A percentile compares a stretch with the other conserved stretches of the same genome.
phyloP scores from a whole-genome alignment of 2,797 vertebrate genomes.

The Discoglossus pictus region DNA sequence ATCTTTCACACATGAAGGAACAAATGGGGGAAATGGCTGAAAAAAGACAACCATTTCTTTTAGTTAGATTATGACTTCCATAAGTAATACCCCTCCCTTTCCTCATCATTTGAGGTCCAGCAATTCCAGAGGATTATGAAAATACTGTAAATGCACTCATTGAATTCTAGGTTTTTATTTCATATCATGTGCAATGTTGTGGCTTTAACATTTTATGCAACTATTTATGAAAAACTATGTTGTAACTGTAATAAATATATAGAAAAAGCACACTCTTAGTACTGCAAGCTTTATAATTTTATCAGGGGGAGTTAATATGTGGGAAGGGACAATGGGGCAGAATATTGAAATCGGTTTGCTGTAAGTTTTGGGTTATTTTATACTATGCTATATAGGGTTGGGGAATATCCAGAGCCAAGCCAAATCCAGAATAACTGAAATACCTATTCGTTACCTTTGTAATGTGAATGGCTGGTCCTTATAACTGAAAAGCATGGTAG shows the following conservation, averaged over 20 bases:
- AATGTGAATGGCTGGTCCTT: not conserved
- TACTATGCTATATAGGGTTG: too few relatives aligned
- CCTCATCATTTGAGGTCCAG: slow-evolving; percentile 54
- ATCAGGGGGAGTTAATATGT: slow-evolving; percentile 63
- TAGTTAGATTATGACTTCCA: slow-evolving; percentile 55
- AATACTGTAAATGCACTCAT: slow-evolving; percentile 96
- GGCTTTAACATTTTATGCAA: slow-evolving; percentile 99
- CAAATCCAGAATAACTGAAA: too few relatives aligned
- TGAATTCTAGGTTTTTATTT: slow-evolving; percentile 85
- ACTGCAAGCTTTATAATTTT: slow-evolving; percentile 88
- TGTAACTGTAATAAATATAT: slow-evolving; percentile 98
- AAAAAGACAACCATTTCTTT: slow-evolving; percentile 15
- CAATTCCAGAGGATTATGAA: slow-evolving; percentile 78
- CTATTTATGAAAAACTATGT: slow-evolving; percentile 99
- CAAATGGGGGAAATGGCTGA: not conserved
- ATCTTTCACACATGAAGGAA: slow-evolving; percentile 3
- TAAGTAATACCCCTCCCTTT: slow-evolving; percentile 44
- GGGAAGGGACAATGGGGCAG: slow-evolving; percentile 36
- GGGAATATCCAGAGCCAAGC: too few relatives aligned
- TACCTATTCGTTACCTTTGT: not conserved
- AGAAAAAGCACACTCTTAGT: slow-evolving; percentile 93
- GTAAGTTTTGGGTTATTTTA: slow-evolving; percentile 72
- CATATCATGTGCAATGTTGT: slow-evolving; percentile 99
- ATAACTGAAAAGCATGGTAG: too few relatives aligned
- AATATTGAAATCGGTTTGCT: slow-evolving; percentile 72